These are phyloP conservation scores for Hyla sarda DNA, from an alignment of 2,113 vertebrate species.

Conservation along the genomic window DNA sequence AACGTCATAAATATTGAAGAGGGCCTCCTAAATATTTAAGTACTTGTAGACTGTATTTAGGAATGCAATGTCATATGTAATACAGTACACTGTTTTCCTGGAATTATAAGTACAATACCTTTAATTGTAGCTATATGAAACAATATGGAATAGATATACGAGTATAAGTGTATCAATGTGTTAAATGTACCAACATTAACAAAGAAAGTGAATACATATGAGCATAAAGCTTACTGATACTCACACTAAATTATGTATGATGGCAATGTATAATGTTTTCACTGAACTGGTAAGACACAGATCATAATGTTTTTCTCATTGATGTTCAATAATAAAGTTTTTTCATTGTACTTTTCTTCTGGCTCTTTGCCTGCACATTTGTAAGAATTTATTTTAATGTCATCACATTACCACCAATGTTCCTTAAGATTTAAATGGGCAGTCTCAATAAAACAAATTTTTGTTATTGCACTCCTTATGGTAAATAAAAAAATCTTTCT, in stretches of 20 bases:
- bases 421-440: too few relatives aligned
- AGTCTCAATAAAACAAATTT: too few relatives aligned
- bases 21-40: slow-evolving; percentile 74
- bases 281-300: slow-evolving; percentile 4
- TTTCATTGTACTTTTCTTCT: not conserved
- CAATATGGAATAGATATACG: not conserved
- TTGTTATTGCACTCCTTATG: too few relatives aligned
- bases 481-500: too few relatives aligned
- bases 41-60: slow-evolving; percentile 60
- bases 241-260: too few relatives aligned
- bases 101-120: not conserved
- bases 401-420: not conserved
- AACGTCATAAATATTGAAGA: slow-evolving; percentile 75
- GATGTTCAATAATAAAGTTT: not conserved
- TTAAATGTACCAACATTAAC: slow-evolving; percentile 26
- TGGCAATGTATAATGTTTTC: too few relatives aligned
- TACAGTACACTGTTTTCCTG: not conserved
- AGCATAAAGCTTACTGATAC: slow-evolving; percentile 61
- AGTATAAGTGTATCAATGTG: not conserved
- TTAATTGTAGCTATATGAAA: not conserved
- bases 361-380: not conserved
- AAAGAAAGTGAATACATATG: slow-evolving; percentile 63
- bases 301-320: not conserved
- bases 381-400: not conserved
- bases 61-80: not conserved